These are phyloP conservation scores for Tapera naevia DNA, from an alignment of 2,797 vertebrate genomes.

Conservation along the genomic window DNA sequence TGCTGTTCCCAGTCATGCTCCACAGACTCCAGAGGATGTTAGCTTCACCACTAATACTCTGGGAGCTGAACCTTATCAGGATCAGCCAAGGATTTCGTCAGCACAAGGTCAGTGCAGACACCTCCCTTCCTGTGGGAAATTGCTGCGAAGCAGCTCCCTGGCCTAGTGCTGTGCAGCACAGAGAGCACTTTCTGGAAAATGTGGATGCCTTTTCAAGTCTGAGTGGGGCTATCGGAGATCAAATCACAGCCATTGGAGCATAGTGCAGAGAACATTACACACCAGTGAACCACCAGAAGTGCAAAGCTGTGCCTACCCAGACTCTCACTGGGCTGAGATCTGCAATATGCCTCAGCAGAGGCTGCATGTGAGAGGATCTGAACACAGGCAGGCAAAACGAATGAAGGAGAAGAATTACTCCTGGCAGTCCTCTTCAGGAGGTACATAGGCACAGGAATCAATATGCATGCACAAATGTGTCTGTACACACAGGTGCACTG, in stretches of 20 bases:
- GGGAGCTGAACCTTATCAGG: constrained; percentile 23
- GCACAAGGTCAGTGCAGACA: constrained; percentile 42
- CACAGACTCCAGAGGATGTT: constrained; percentile 25
- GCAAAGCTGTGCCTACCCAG: not conserved
- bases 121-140: constrained; percentile 53
- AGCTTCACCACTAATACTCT: constrained; percentile 5
- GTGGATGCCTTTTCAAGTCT: not conserved
- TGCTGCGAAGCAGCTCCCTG: not conserved
- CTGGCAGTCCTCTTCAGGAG: not conserved
- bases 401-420: not conserved
- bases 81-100: constrained; percentile 60
- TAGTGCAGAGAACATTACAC: not conserved
- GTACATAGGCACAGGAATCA: not conserved
- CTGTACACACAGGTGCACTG: fast-evolving
- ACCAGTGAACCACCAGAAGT: not conserved
- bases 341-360: not conserved
- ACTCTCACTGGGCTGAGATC: not conserved
- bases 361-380: not conserved
- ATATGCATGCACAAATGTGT: not conserved
- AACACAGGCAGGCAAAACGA: not conserved
- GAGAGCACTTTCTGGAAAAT: constrained; percentile 1
- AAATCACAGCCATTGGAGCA: not conserved
- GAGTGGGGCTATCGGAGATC: not conserved
- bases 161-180: not conserved
- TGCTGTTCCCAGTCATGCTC: constrained; percentile 51